Conservation (phyloP, 2,113 vertebrate genomes). For the Menura novaehollandiae region DNA sequence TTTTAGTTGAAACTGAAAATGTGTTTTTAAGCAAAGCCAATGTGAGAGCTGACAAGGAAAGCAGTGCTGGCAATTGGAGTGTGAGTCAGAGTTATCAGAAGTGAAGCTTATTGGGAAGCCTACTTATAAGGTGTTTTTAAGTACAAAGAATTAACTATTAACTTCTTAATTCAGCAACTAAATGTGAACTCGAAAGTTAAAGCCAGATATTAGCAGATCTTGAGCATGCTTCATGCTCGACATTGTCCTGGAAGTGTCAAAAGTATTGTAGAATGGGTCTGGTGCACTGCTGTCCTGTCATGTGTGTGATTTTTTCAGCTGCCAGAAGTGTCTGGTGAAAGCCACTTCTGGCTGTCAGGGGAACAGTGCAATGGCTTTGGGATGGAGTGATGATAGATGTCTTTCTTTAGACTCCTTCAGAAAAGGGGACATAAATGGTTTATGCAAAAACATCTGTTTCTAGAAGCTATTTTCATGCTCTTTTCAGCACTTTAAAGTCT, state of each 20-base stretch:
- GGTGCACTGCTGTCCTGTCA: background rate
- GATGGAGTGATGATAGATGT: background rate
- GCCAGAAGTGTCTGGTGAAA: background rate
- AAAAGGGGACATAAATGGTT: background rate
- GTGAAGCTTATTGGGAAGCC: background rate
- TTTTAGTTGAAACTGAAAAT: background rate
- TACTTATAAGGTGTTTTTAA: background rate
- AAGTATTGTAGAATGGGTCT: background rate
- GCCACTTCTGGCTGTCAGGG: background rate
- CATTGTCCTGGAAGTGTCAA: background rate
- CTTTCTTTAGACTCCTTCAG: background rate
- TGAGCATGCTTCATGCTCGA: background rate
- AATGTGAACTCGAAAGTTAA: background rate
- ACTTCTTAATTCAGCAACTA: background rate
- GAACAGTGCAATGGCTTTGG: background rate
- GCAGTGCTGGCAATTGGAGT: background rate
- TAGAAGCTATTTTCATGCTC: slow-evolving; percentile 27
- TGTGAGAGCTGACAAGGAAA: background rate
- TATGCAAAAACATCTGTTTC: background rate
- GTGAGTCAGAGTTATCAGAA: background rate
- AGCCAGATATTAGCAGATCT: background rate
- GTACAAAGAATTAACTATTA: background rate
- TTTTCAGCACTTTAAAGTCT: background rate
- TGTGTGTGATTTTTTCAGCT: background rate
- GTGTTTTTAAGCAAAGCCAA: background rate